Evolutionary conservation across 2,888 invertebrate species (phyloP), one percentile per base, ranked within the genome.

Genomic region (Stictocephala bisonia): DNA sequence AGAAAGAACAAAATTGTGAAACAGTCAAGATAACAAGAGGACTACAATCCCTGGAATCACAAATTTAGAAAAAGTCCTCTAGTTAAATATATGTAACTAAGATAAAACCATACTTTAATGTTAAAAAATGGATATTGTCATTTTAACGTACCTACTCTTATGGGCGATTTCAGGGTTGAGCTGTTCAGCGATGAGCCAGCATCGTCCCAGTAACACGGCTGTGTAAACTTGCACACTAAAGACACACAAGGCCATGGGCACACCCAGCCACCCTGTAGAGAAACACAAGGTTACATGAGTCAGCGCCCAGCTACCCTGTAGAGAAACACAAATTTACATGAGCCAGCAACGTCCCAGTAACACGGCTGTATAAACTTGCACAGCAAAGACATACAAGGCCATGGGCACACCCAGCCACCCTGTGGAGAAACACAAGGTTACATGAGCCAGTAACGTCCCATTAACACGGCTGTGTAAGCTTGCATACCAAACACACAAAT

Each of bases 331-430:
- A 35, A 6, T 9, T 35, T 35, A 35, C 60, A 95, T 88, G 0
- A 90, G 85, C 96, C 96, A 96, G 82, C 93, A 91, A 79, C 90
- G 88, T 0, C 94, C 94, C 18, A 96, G 86, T 41, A 95, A 84
- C 31, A 89, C 87, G 0, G 95, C 94, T 0, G 95, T 94, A 82
- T 94, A 95, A 66, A 94, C 87, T 86, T 94, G 93, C 56, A 92
- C 83, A 0, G 87, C 85, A 75, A 92, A 88, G 50, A 94, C 90
- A 1, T 88, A 81, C 29, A 90, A 77, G 48, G 93, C 89, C 75
- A 94, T 80, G 0, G 92, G 88, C 29, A 93, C 85, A 0, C 93
- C 94, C 77, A 90, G 88, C 78, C 90, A 85, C 66, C 92, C 92
- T 92, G 77, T 41, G 73, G 50, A 41, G n/a, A 15, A 4, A n/a